phyloP scores from a whole-genome alignment of 2,888 invertebrate species.

The Heliconius cydno region DNA sequence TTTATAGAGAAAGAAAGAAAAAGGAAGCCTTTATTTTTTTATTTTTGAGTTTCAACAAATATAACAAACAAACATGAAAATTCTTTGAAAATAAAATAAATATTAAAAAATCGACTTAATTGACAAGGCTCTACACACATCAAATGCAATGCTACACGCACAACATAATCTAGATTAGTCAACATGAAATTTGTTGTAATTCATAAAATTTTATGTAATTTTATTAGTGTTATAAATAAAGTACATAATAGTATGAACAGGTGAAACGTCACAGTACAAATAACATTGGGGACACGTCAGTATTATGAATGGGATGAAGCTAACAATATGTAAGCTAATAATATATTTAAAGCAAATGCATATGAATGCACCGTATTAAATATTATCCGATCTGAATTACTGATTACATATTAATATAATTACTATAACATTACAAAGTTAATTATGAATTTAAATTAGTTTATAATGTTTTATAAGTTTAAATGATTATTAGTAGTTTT shows the following conservation, averaged over 20 bases:
- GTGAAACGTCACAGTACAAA: constrained; percentile 37
- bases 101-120: background rate
- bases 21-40: background rate
- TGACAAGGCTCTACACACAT: background rate
- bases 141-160: background rate
- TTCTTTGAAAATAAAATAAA: background rate
- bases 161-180: background rate
- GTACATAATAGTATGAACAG: constrained; percentile 3
- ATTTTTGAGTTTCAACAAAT: no score
- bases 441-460: background rate
- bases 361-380: background rate
- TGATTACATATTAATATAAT: background rate
- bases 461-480: background rate
- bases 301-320: constrained; percentile 15
- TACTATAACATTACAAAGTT: background rate
- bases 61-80: no score
- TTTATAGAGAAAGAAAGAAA: background rate
- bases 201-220: constrained; percentile 3
- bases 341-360: constrained; percentile 12
- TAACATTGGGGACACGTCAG: constrained; percentile 32
- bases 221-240: constrained; percentile 19
- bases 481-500: background rate
- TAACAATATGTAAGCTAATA: constrained; percentile 22
- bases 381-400: background rate
- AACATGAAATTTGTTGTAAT: constrained; percentile 10